phyloP scores from a whole-genome alignment of 2,113 vertebrate species.

The Scomber scombrus region DNA sequence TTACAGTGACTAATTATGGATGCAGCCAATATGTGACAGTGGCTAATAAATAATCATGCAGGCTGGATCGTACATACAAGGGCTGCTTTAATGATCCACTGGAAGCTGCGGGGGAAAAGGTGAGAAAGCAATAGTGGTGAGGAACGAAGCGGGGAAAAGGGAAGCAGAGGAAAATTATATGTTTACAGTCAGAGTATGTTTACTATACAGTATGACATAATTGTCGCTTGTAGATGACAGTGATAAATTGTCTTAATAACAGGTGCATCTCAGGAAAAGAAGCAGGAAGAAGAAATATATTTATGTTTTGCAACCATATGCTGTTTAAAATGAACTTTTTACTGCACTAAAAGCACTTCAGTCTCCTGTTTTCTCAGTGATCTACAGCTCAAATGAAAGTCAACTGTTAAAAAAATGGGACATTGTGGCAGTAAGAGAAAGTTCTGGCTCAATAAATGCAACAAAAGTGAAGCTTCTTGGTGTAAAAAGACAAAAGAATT shows the following conservation, averaged over 20 bases:
- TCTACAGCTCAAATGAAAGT: background rate
- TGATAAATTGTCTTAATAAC: conserved; percentile 69
- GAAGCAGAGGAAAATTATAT: conserved; percentile 1
- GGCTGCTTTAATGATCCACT: conserved; percentile 47
- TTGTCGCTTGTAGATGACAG: conserved; percentile 45
- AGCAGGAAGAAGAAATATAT: conserved; percentile 17
- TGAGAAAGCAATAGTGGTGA: background rate
- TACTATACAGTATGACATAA: background rate
- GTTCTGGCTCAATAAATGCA: conserved; percentile 13
- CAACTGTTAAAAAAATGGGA: background rate
- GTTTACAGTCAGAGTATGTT: conserved; percentile 7
- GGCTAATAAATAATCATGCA: conserved; percentile 70
- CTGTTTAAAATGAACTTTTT: conserved; percentile 21
- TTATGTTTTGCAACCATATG: background rate
- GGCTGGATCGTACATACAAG: conserved; percentile 34
- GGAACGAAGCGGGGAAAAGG: background rate
- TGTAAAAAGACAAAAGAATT: conserved; percentile 1
- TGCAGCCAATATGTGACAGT: conserved; percentile 69
- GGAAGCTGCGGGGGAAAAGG: conserved; percentile 40
- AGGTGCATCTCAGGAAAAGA: background rate
- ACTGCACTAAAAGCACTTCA: background rate
- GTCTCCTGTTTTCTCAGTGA: conserved; percentile 5
- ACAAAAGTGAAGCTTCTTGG: background rate
- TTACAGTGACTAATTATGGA: conserved; percentile 77
- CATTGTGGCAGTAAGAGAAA: background rate